Evolutionary conservation across 1,140 invertebrate genomes (phyloP).

Genomic region (Musca vetustissima): DNA sequence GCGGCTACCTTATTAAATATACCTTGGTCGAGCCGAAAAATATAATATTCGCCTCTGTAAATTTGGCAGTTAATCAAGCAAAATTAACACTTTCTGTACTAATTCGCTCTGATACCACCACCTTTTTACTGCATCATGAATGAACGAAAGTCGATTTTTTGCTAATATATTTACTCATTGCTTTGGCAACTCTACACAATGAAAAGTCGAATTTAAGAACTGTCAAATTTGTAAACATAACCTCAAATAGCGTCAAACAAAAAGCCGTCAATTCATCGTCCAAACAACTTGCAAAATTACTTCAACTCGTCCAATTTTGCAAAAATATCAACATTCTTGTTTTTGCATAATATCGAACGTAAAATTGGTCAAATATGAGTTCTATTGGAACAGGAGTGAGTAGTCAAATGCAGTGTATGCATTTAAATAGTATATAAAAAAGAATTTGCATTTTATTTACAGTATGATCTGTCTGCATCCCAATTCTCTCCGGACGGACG

Average conservation of each 20-base stretch:
- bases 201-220: conserved; percentile 31
- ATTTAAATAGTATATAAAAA: too few species aligned
- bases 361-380: conserved; percentile 71
- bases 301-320: conserved; percentile 26
- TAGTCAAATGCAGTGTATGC: conserved; percentile 53
- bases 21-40: too few species aligned
- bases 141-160: neutral
- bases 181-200: conserved; percentile 26
- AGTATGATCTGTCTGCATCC: conserved; percentile 98
- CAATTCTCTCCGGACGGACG: conserved; percentile 99
- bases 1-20: too few species aligned
- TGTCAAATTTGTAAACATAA: conserved; percentile 28
- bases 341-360: conserved; percentile 25
- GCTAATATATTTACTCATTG: neutral
- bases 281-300: conserved; percentile 23
- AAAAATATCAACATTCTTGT: conserved; percentile 18
- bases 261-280: conserved; percentile 54
- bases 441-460: conserved; percentile 35
- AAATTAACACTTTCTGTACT: too few species aligned
- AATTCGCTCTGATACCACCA: too few species aligned
- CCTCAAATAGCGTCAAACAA: conserved; percentile 34
- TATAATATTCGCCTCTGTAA: too few species aligned
- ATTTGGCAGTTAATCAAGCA: too few species aligned
- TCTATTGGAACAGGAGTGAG: conserved; percentile 93
- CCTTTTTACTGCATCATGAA: too few species aligned